These are phyloP conservation scores for Berghia stephanieae DNA, from an alignment of 1,140 invertebrate species.

Conservation along the genomic window DNA sequence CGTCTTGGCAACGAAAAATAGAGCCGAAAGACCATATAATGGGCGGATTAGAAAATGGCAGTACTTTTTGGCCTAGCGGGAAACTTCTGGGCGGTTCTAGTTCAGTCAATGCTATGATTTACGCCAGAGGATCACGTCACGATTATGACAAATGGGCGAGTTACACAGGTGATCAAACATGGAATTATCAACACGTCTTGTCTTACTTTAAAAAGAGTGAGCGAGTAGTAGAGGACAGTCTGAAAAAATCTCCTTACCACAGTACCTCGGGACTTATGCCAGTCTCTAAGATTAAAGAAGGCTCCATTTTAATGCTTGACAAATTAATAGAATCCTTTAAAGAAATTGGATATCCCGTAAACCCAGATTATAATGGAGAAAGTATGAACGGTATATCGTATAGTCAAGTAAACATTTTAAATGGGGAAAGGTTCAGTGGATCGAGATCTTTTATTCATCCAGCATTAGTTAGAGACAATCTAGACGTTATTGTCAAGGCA, in stretches of 20 bases:
- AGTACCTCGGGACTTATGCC: background rate
- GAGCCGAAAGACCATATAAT: background rate
- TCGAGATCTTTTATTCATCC: constrained; percentile 48
- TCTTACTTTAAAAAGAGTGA: constrained; percentile 90
- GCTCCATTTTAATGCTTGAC: background rate
- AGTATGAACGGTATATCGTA: constrained; percentile 70
- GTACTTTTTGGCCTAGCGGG: constrained; percentile 7
- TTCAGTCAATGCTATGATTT: constrained; percentile 27
- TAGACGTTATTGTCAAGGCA: constrained; percentile 46
- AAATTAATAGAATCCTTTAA: background rate
- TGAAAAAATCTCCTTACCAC: constrained; percentile 10
- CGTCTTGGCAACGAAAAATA: background rate
- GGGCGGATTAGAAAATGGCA: background rate
- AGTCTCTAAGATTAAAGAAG: background rate
- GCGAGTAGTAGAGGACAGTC: constrained; percentile 70
- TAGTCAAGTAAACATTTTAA: constrained; percentile 89
- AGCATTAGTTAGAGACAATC: constrained; percentile 43
- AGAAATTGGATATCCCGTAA: constrained; percentile 1
- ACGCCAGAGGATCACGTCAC: constrained; percentile 79
- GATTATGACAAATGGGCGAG: constrained; percentile 93
- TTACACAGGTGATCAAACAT: constrained; percentile 83
- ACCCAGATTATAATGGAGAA: background rate
- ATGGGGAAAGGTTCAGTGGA: constrained; percentile 76
- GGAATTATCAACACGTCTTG: constrained; percentile 84
- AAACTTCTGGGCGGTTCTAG: constrained; percentile 29